Evolutionary conservation across 2,113 vertebrate genomes (phyloP), one percentile per base, ranked within the genome.

Genomic region (Noctilio leporinus): DNA sequence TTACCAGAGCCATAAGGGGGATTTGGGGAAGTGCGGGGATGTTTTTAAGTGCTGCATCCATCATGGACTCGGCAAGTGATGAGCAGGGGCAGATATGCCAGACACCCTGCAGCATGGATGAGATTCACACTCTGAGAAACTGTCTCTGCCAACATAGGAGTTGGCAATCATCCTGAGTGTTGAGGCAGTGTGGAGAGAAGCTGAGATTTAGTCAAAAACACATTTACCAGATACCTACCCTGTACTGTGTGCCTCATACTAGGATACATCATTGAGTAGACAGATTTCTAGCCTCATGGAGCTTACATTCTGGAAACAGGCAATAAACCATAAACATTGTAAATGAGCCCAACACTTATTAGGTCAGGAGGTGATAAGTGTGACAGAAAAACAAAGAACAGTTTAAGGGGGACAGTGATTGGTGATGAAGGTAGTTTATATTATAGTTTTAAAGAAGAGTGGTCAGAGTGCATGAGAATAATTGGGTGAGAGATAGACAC

Each of bases 101-200:
- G 7, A 3, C 14, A 3, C 30, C 20, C 30, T n/a, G 14, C 4
- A 51, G n/a, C 19, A 4, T 20, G 2, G 9, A 20, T 24, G 28
- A 76, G 19, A 70, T 10, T 51, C 11, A 14, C 16, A n/a, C 19
- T 2, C 0, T 3, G 22, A 59, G n/a, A 26, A 57, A 30, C 19
- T n/a, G 2, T 57, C n/a, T 77, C 35, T 10, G 22, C 9, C 11
- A 59, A 0, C 30, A 6, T 3, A 38, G 26, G 26, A 20, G 12
- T 1, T 17, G 10, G 67, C 43, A 53, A 75, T 30, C 7, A 45
- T 20, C 15, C 53, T 57, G 17, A 43, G 16, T 53, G 5, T 16
- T 47, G 35, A 82, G 9, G 33, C 19, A 80, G 10, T 12, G 35
- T 5, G 2, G 76, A 88, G 14, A 81, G 20, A 91, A 19, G 10